Evolutionary conservation across 2,888 invertebrate genomes (phyloP).

Genomic region (Hesperia comma): DNA sequence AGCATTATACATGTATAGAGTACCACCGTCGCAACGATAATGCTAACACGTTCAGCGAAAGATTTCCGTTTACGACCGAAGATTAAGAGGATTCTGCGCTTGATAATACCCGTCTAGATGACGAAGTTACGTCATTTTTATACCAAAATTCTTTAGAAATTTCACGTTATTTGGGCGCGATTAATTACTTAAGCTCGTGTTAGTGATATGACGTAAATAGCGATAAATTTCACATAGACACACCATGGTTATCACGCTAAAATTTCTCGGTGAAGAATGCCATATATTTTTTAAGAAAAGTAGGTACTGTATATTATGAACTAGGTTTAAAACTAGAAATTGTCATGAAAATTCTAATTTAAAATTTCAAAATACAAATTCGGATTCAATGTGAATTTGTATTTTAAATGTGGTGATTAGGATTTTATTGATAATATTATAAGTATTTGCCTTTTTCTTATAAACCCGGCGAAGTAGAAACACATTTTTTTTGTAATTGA

Average conservation of each 20-base stretch:
- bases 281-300: not conserved
- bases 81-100: conserved; percentile 75
- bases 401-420: no score
- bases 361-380: no score
- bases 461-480: no score
- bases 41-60: conserved; percentile 69
- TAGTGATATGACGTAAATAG: conserved; percentile 19
- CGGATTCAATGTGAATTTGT: no score
- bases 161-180: conserved; percentile 44
- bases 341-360: no score
- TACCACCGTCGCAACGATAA: conserved; percentile 65
- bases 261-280: not conserved
- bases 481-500: no score
- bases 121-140: conserved; percentile 67
- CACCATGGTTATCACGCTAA: conserved; percentile 1
- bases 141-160: conserved; percentile 44
- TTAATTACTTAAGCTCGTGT: conserved; percentile 40
- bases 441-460: no score
- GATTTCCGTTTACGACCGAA: conserved; percentile 77
- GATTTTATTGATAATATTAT: no score
- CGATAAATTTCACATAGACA: conserved; percentile 31
- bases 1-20: conserved; percentile 60
- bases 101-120: conserved; percentile 64
- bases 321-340: no score
- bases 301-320: no score